Evolutionary conservation across 2,113 vertebrate genomes (phyloP), one percentile per base, ranked within the genome.

Genomic region (Axis porcinus): DNA sequence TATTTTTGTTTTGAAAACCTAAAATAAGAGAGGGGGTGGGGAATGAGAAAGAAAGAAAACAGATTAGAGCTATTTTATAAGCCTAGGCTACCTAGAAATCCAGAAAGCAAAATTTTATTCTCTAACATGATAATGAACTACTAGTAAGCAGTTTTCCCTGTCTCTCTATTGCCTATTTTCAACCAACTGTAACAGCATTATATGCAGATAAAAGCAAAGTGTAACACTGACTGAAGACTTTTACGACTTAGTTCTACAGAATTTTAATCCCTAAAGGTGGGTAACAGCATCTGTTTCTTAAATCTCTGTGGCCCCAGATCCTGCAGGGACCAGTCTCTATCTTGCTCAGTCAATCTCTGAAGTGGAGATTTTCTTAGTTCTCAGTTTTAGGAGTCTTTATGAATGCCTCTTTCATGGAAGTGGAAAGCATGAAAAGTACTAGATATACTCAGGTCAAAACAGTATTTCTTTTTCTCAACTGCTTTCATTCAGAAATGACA

Each of bases 1-100:
- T 99, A 94, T 99, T 99, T 99, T 99, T 99, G 98, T 99, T 99
- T 96, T 99, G 99, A 98, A 99, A 99, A 98, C 99, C 99, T 99
- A 97, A 67, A 91, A 94, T 96, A 93, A 30, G 85, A 97, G 76
- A 54, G 98, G 87, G 21, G 6, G 17, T 4, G 6, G 23, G 82
- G 67, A 23, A 78, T 36, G 12, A 50, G 2, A 81, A n/a, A 45
- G 11, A 95, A 64, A 83, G 98, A 79, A 98, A 98, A 96, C 52
- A 98, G 97, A 98, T 98, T 92, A 97, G 45, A 97, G 54, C 94
- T 94, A 43, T 86, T 95, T 84, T 27, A 93, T 87, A 97, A 93
- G 88, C 96, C 13, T 82, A 64, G 50, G 58, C 43, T 89, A 98
- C 40, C 60, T 83, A 93, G 96, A 98, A 25, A 47, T n/a, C 57